Conservation (phyloP, 2,888 invertebrate genomes). For the Noctua pronuba region DNA sequence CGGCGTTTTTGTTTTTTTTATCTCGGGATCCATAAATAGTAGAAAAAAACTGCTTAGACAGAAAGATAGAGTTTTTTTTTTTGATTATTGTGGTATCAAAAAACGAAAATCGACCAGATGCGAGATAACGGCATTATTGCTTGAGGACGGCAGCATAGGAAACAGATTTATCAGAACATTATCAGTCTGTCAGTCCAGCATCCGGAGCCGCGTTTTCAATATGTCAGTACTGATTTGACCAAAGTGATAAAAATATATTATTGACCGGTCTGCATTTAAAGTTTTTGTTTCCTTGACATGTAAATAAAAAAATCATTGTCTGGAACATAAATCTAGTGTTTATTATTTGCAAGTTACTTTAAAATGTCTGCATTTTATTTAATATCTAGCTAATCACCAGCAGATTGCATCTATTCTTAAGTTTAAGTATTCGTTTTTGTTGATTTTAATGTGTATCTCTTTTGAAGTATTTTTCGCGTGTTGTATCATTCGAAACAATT, state of each 20-base stretch:
- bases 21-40: too few species aligned
- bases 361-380: conserved; percentile 19
- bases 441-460: neutral
- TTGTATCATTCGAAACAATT: neutral
- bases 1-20: too few species aligned
- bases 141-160: too few species aligned
- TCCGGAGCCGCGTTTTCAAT: neutral
- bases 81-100: too few species aligned
- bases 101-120: too few species aligned
- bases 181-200: neutral
- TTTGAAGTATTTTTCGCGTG: conserved; percentile 1
- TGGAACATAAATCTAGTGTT: neutral
- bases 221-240: neutral
- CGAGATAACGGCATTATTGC: too few species aligned
- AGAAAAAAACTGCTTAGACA: too few species aligned
- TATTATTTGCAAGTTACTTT: conserved; percentile 13
- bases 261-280: neutral
- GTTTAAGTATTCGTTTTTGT: conserved; percentile 20
- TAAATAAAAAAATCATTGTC: neutral
- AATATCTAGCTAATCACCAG: neutral
- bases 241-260: neutral
- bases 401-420: conserved; percentile 1
- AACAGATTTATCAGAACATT: neutral
- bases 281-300: neutral
- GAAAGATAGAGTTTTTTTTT: too few species aligned